phyloP scores from a whole-genome alignment of 1,140 invertebrate species.

The Anastrepha obliqua region DNA sequence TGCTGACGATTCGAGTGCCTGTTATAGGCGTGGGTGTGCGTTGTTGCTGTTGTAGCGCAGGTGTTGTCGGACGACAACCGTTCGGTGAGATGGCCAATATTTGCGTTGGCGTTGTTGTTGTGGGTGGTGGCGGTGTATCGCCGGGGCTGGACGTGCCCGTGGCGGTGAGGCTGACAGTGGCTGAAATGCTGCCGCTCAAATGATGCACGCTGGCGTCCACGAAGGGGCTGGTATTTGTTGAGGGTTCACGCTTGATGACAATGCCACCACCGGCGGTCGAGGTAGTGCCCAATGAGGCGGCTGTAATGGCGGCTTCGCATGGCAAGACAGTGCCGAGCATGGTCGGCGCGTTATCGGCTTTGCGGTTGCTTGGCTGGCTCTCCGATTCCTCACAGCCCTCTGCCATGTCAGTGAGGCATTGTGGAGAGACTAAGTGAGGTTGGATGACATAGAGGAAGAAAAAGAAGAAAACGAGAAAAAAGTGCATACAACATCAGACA shows the following conservation, averaged over 20 bases:
- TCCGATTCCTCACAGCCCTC: constrained; percentile 74
- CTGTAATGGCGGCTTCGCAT: constrained; percentile 69
- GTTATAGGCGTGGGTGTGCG: constrained; percentile 57
- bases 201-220: constrained; percentile 65
- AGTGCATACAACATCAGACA: too few relatives aligned
- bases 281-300: constrained; percentile 56
- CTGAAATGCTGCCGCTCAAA: constrained; percentile 61
- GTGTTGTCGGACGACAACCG: constrained; percentile 62
- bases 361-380: constrained; percentile 57
- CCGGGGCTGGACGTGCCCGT: constrained; percentile 49
- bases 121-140: constrained; percentile 21
- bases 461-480: not conserved
- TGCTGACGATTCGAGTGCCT: constrained; percentile 55
- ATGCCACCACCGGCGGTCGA: constrained; percentile 47
- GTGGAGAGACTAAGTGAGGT: constrained; percentile 6
- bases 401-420: constrained; percentile 68
- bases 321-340: constrained; percentile 73
- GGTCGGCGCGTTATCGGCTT: constrained; percentile 59
- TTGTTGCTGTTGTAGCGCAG: constrained; percentile 58
- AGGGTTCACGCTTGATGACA: constrained; percentile 68
- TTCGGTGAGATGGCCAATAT: constrained; percentile 59
- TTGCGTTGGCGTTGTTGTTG: constrained; percentile 17
- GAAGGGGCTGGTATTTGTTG: constrained; percentile 56
- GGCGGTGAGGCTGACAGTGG: constrained; percentile 50
- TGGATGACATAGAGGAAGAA: not conserved